phyloP scores from a whole-genome alignment of 2,888 invertebrate species.

The Blastobasis adustella region DNA sequence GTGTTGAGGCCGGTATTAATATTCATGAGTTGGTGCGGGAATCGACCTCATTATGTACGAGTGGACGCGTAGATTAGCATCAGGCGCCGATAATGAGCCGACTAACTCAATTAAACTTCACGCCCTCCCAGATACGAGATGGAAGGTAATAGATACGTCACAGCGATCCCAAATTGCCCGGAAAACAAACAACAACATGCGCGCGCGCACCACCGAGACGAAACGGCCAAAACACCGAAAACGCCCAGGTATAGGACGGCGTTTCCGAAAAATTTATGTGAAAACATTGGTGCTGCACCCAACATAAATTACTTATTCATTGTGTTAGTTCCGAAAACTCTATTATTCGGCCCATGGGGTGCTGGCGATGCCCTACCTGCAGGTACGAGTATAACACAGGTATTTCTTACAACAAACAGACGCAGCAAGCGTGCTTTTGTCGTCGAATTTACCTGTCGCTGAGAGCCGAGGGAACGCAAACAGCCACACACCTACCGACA shows the following conservation, averaged over 20 bases:
- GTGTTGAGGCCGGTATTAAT: conserved; percentile 36
- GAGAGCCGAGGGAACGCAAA: conserved; percentile 55
- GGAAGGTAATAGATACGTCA: conserved; percentile 33
- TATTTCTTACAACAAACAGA: conserved; percentile 63
- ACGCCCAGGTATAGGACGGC: conserved; percentile 32
- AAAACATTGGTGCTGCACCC: conserved; percentile 50
- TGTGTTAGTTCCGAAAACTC: conserved; percentile 71
- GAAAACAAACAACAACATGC: conserved; percentile 65
- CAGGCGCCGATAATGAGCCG: conserved; percentile 40
- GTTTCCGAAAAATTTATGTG: conserved; percentile 59
- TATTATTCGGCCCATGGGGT: conserved; percentile 58
- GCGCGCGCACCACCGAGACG: conserved; percentile 42
- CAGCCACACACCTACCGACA: conserved; percentile 46
- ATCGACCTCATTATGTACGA: conserved; percentile 59
- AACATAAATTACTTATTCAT: conserved; percentile 69
- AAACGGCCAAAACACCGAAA: conserved; percentile 52
- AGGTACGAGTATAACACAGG: conserved; percentile 60
- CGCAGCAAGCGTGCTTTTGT: conserved; percentile 60
- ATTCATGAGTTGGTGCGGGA: conserved; percentile 58
- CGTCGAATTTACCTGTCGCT: conserved; percentile 60
- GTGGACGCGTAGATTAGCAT: conserved; percentile 55
- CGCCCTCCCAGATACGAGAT: conserved; percentile 25
- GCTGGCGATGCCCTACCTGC: conserved; percentile 38
- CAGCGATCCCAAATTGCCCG: conserved; percentile 60
- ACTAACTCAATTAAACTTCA: conserved; percentile 48